phyloP scores from a whole-genome alignment of 2,113 vertebrate genomes.

The Cyanocitta stelleri region DNA sequence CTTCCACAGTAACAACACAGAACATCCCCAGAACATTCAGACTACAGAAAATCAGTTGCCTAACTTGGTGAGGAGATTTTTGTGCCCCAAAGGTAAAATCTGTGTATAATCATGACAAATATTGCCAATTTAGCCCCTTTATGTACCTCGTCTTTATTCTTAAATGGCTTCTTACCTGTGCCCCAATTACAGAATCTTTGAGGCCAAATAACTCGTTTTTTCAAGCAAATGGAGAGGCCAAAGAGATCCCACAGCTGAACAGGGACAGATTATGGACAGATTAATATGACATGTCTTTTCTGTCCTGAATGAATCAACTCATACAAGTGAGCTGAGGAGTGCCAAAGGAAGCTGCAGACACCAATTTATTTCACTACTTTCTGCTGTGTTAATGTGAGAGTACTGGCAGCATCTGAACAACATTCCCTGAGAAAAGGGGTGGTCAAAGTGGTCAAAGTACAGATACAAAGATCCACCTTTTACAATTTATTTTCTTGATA shows the following conservation, averaged over 20 bases:
- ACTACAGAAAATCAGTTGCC: background rate
- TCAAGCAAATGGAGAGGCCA: background rate
- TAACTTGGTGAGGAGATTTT: background rate
- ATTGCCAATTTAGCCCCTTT: background rate
- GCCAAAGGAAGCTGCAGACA: background rate
- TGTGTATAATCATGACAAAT: background rate
- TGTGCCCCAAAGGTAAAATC: background rate
- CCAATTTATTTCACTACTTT: background rate
- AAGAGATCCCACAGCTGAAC: background rate
- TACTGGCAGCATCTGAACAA: background rate
- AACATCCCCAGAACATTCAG: background rate
- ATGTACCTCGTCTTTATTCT: background rate
- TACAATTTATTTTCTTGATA: background rate
- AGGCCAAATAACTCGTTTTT: background rate
- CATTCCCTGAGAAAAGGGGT: background rate
- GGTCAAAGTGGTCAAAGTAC: background rate
- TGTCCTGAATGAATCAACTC: fast-evolving
- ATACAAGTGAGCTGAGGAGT: background rate
- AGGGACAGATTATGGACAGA: background rate
- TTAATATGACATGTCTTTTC: background rate
- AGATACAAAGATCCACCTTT: background rate
- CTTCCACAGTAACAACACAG: background rate
- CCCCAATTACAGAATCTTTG: background rate
- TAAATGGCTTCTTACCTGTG: background rate
- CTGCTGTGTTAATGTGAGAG: background rate